These are phyloP conservation scores for Leptopterna dolabrata DNA, from an alignment of 2,888 invertebrate genomes.

Conservation along the genomic window DNA sequence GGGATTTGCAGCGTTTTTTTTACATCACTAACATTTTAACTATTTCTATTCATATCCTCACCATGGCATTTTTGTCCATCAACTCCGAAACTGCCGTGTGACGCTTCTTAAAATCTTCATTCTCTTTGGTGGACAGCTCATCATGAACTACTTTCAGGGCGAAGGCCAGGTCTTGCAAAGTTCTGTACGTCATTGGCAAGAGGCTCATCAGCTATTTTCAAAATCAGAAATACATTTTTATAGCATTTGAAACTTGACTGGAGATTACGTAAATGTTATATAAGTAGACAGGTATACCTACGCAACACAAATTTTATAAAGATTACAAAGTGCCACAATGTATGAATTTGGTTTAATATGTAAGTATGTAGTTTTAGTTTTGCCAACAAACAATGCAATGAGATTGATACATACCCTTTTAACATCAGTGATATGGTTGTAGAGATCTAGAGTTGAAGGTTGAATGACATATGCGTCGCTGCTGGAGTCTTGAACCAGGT, in stretches of 20 bases:
- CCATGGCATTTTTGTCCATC: slow-evolving; percentile 33
- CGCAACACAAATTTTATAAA: not conserved
- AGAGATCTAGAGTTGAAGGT: not conserved
- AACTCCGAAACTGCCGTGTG: not conserved
- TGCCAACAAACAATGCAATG: too few relatives aligned
- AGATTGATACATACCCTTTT: slow-evolving; percentile 16
- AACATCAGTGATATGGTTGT: slow-evolving; percentile 10
- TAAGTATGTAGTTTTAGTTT: too few relatives aligned
- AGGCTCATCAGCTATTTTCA: slow-evolving; percentile 22
- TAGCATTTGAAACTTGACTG: not conserved
- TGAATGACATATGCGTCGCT: slow-evolving; percentile 2
- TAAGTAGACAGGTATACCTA: not conserved
- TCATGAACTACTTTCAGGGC: slow-evolving; percentile 52
- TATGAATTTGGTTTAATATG: too few relatives aligned
- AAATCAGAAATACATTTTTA: not conserved
- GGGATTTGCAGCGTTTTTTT: too few relatives aligned
- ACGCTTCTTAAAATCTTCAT: not conserved
- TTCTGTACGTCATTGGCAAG: slow-evolving; percentile 52
- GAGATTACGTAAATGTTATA: not conserved
- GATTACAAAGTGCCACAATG: not conserved
- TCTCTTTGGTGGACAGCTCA: slow-evolving; percentile 29
- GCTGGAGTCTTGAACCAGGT: not conserved
- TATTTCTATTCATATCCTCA: too few relatives aligned
- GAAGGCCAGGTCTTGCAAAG: slow-evolving; percentile 50
- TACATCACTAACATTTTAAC: too few relatives aligned